Evolutionary conservation across 64 coral and sea anemone genomes (phyloP), one percentile per base, ranked within the genome.

Genomic region (Cladopsammia gracilis): DNA sequence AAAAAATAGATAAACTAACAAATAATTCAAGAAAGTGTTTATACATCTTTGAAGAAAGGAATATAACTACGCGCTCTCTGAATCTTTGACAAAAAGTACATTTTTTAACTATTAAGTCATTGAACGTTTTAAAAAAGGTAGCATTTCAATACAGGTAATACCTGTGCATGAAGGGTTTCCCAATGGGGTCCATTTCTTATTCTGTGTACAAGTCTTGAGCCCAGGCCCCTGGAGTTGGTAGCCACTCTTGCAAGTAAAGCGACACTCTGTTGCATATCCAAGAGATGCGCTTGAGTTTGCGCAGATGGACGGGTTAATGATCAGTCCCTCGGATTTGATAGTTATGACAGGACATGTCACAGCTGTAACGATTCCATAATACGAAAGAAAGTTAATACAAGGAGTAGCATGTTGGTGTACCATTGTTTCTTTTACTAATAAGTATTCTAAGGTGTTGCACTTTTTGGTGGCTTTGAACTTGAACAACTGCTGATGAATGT

Each of bases 121-220:
- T 34, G 34, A 34, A 34, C 34, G 34, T 34, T 34, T 34, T 34
- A 11, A 15, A 71, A 71, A 43, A 71, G 69, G 45, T 71, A 44
- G 16, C 1, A 25, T 71, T 71, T 1, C 34, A 10, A 43, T 25
- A 71, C 24, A 71, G 54, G n/a, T 4, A 16, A 91, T n/a, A n/a
- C 89, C 89, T 84, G 48, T 83, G 57, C 89, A 91, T 5, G 12
- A 91, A 13, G 89, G 89, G 44, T 91, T 91, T 74, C 56, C 69
- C 13, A 57, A 9, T 43, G 89, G 89, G 23, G 78, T 73, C 89
- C 89, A 91, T 10, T 60, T 25, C 16, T 71, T 82, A 24, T 6
- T 74, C 51, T 70, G 77, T 59, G 66, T 47, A 22, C 89, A 91
- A 8, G 65, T 83, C 67, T 91, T 91, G 4, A 71, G 25, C 13